These are phyloP conservation scores for Cyprinus carpio DNA, from an alignment of 2,113 vertebrate genomes.

Conservation along the genomic window DNA sequence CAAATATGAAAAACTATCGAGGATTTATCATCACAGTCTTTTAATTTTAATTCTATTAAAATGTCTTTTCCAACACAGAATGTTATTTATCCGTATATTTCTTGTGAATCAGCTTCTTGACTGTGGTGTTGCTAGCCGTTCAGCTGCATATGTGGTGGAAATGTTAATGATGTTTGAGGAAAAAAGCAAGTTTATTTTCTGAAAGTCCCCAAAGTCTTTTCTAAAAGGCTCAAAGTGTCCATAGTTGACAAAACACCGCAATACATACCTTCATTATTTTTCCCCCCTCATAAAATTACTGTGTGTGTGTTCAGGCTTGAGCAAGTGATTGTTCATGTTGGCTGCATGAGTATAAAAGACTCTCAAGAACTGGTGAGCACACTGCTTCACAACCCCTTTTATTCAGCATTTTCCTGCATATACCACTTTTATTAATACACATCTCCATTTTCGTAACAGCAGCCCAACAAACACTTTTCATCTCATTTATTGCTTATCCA, in stretches of 20 bases:
- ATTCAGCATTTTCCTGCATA: background rate
- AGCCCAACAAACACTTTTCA: background rate
- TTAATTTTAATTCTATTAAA: too few relatives aligned
- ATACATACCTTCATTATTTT: background rate
- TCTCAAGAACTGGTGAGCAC: conserved; percentile 84
- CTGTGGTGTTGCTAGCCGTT: too few relatives aligned
- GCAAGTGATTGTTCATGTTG: conserved; percentile 90
- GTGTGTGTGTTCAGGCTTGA: conserved; percentile 77
- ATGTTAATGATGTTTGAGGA: too few relatives aligned
- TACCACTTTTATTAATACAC: background rate
- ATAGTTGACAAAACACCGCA: background rate
- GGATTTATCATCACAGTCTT: too few relatives aligned
- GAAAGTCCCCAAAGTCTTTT: too few relatives aligned
- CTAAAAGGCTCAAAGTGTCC: background rate
- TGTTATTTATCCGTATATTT: background rate
- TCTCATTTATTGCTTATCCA: background rate
- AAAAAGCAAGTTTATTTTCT: background rate
- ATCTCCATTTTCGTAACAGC: background rate
- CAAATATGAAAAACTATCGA: too few relatives aligned
- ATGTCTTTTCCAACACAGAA: background rate
- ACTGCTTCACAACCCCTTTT: background rate
- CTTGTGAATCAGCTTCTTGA: too few relatives aligned
- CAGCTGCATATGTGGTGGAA: too few relatives aligned
- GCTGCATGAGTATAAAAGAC: conserved; percentile 87
- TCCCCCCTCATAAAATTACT: too few relatives aligned